Evolutionary conservation across 2,888 invertebrate species (phyloP).

Genomic region (Watsonalla cultraria): DNA sequence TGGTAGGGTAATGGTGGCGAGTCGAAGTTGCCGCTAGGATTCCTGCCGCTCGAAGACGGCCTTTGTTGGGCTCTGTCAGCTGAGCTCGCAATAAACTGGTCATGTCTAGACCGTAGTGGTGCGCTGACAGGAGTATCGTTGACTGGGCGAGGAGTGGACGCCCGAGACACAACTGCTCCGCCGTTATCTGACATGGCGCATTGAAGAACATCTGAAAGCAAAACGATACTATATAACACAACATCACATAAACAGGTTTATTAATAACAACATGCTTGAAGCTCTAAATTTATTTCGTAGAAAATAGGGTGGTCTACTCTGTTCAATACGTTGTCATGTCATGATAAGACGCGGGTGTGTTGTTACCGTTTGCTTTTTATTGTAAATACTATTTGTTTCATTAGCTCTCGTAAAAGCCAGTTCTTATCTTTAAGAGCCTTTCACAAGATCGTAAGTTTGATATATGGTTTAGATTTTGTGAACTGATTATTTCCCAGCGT

Average conservation of each 20-base stretch:
- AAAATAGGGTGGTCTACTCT: background rate
- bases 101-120: conserved; percentile 76
- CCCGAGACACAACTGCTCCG: conserved; percentile 66
- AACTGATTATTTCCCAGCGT: conserved; percentile 3
- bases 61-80: conserved; percentile 66
- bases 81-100: conserved; percentile 79
- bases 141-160: conserved; percentile 70
- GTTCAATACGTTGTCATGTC: background rate
- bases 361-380: background rate
- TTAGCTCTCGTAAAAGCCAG: conserved; percentile 17
- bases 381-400: conserved; percentile 12
- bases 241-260: conserved; percentile 11
- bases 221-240: conserved; percentile 14
- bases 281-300: background rate
- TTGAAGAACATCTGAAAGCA: conserved; percentile 56
- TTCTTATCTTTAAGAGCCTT: conserved; percentile 47
- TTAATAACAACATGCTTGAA: background rate
- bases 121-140: conserved; percentile 66
- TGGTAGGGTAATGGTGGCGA: conserved; percentile 82
- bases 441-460: conserved; percentile 41
- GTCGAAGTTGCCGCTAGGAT: conserved; percentile 78
- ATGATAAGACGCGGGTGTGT: background rate
- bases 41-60: conserved; percentile 73
- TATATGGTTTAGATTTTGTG: conserved; percentile 9
- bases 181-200: conserved; percentile 72